These are phyloP conservation scores for Camponotus fellah DNA, from an alignment of 2,888 invertebrate species.

Conservation along the genomic window DNA sequence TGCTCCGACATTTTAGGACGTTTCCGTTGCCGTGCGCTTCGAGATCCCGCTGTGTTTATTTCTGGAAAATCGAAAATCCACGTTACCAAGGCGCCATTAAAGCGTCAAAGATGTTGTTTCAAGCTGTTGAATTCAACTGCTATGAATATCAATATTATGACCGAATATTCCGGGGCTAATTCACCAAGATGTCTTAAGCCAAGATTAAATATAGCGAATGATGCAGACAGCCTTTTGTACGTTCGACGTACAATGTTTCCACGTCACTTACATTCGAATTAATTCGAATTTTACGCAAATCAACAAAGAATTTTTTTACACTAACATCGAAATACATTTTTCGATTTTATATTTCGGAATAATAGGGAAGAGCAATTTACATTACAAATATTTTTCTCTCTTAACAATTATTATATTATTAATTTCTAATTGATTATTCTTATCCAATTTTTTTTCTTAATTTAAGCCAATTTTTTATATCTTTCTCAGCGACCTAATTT, in stretches of 20 bases:
- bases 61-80: background rate
- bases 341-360: background rate
- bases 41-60: background rate
- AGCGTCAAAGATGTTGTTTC: background rate
- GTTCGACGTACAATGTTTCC: background rate
- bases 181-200: background rate
- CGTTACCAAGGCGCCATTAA: background rate
- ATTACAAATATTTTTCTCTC: background rate
- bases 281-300: conserved; percentile 1
- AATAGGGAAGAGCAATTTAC: background rate
- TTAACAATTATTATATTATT: no score
- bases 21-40: background rate
- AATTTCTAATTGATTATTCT: background rate
- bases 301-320: background rate
- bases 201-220: conserved; percentile 39
- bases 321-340: background rate
- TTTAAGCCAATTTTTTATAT: background rate
- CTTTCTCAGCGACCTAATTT: background rate
- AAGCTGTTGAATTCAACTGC: background rate
- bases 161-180: conserved; percentile 23
- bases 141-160: conserved; percentile 3
- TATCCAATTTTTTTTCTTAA: background rate
- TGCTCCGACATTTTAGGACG: background rate
- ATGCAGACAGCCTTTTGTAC: conserved; percentile 12
- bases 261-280: background rate